Base-by-base conservation (phyloP, 2,113 vertebrate species). In the Morone saxatilis region DNA sequence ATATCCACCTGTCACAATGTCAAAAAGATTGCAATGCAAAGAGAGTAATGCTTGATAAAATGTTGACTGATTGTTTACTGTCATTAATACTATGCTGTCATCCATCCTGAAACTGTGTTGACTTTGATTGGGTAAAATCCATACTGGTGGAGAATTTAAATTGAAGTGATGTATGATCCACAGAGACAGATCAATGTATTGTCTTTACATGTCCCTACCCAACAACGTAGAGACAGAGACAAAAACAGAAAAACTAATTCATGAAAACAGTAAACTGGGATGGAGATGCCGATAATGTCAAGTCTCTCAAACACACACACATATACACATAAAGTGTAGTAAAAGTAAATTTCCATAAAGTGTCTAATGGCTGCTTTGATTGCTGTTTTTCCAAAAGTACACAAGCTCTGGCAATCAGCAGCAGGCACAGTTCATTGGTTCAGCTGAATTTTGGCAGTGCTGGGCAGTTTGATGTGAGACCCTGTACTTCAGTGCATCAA, bases 311-410 rank as follows among this genome's bases (percentile, higher is more conserved):
- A 66, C 50, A 67, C 2, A 70, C 38, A 40, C 16, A 53, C 6
- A 25, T 1, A 25, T 25, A 25, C 25, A 1, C 25, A 25, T 25
- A 25, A 25, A 25, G 25, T 25, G 25, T 25, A 25, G 25, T 25
- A 25, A 25, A 25, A 25, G 25, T 25, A 25, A 25, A 25, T 25
- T 80, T 31, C 59, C 1, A 16, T 47, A 7, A 48, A 65, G 17
- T 61, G 74, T 81, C 9, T 50, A 73, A 80, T 22, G 22, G 5
- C 22, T 41, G 63, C 47, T 76, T 72, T 71, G 14, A 50, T 76
- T 67, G 22, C 16, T 38, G 22, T 47, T 80, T 65, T 61, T 59
- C 10, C 65, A 45, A 50, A 31, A 38, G 20, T 17, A 59, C 8
- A 65, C 36, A 31, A 31, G 31, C 1, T 31, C 31, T 31, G 31